Conservation (phyloP, 35 echinoderm and acorn worm genomes). For the Stichopus chloronotus region DNA sequence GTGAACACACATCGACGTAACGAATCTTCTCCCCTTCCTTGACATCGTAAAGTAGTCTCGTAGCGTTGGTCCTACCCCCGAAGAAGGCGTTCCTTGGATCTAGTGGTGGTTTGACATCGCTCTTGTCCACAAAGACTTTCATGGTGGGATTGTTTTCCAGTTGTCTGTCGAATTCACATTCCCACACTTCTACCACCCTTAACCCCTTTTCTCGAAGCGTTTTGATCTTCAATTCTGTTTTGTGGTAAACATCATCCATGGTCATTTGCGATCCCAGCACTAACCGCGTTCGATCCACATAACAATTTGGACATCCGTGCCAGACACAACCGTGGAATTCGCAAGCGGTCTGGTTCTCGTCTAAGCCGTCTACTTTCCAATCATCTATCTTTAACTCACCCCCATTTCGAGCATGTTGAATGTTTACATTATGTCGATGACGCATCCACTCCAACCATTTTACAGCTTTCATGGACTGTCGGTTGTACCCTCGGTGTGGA, state of each 20-base stretch:
- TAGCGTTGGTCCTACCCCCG: conserved; percentile 65
- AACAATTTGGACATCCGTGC: conserved; percentile 30
- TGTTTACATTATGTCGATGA: not conserved
- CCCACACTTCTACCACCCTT: no score
- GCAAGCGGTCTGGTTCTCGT: not conserved
- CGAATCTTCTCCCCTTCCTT: conserved; percentile 52
- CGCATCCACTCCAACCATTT: not conserved
- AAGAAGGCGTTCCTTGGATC: conserved; percentile 65
- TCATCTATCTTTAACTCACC: not conserved
- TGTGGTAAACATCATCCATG: conserved; percentile 21
- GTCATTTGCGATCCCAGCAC: not conserved
- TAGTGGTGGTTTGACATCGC: not conserved
- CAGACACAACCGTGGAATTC: conserved; percentile 13
- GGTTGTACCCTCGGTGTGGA: not conserved
- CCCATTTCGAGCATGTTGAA: conserved; percentile 38
- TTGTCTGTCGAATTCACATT: not conserved
- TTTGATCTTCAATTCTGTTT: conserved; percentile 4
- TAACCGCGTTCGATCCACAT: not conserved
- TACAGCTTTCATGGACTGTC: not conserved
- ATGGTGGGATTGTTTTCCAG: not conserved
- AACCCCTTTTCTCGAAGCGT: not conserved
- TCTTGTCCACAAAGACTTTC: not conserved
- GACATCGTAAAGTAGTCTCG: conserved; percentile 43
- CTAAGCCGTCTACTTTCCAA: conserved; percentile 11
- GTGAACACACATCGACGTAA: conserved; percentile 66